Evolutionary conservation across 92 coral and sea anemone genomes (phyloP).

Genomic region (Parazoanthus atlanticus): DNA sequence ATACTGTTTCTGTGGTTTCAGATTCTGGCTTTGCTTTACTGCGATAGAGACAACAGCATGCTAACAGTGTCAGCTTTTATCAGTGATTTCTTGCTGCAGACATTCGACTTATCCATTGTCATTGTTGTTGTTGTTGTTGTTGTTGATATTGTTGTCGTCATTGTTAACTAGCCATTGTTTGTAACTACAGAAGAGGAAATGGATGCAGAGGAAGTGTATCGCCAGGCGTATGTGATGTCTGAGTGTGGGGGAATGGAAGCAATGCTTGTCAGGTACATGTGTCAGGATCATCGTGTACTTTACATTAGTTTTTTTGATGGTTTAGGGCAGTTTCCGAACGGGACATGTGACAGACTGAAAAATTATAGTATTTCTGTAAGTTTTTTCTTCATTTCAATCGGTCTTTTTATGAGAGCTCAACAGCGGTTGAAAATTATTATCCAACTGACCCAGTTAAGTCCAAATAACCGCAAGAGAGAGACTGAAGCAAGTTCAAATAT

Average conservation of each 20-base stretch:
- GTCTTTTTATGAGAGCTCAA: too few species aligned
- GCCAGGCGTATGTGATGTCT: conserved; percentile 92
- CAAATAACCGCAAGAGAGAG: too few species aligned
- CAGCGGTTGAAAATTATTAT: too few species aligned
- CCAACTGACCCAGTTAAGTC: too few species aligned
- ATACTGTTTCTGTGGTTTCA: not conserved
- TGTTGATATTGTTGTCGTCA: not conserved
- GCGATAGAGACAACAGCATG: not conserved
- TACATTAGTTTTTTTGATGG: not conserved
- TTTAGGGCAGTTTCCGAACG: too few species aligned
- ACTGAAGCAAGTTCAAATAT: too few species aligned
- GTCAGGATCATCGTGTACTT: not conserved
- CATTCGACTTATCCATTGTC: not conserved
- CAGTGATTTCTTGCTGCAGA: not conserved
- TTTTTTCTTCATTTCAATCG: too few species aligned
- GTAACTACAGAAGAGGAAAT: conserved; percentile 79
- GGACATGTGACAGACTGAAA: too few species aligned
- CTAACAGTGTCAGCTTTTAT: not conserved
- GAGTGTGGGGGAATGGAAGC: conserved; percentile 97
- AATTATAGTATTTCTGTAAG: too few species aligned
- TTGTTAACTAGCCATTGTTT: not conserved
- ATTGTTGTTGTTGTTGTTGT: not conserved
- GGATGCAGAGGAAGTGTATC: conserved; percentile 92
- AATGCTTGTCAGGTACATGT: conserved; percentile 79
- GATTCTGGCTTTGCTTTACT: not conserved